Conservation (phyloP, 2,797 vertebrate genomes). For the Todus mexicanus region DNA sequence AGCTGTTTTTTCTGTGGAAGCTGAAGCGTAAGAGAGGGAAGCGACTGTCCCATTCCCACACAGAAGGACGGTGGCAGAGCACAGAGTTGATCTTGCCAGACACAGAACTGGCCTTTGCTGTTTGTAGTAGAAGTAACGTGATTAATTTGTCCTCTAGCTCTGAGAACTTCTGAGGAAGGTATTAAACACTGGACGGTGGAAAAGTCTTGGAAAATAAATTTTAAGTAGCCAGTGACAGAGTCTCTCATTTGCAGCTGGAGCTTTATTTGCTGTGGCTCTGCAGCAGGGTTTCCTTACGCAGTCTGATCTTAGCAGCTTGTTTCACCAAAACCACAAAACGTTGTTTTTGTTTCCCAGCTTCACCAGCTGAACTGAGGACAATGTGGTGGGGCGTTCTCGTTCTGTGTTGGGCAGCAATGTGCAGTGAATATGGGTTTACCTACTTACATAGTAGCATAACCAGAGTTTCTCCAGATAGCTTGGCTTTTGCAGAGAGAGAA, state of each 20-base stretch:
- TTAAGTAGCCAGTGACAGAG: neutral
- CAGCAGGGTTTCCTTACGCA: neutral
- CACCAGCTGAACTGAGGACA: neutral
- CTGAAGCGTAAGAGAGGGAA: neutral
- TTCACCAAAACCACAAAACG: neutral
- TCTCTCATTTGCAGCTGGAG: neutral
- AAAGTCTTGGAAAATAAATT: neutral
- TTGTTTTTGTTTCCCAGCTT: neutral
- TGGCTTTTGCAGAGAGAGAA: neutral
- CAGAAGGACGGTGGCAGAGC: neutral
- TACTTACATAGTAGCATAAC: neutral
- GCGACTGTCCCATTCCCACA: neutral
- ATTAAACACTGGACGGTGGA: neutral
- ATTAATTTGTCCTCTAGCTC: neutral
- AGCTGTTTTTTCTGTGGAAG: neutral
- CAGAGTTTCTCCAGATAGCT: neutral
- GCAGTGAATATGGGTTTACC: fast-evolving
- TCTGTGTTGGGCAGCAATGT: neutral
- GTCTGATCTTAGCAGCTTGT: neutral
- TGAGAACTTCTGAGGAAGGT: neutral
- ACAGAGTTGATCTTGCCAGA: neutral
- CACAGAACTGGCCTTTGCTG: neutral
- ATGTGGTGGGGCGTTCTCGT: neutral
- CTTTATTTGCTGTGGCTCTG: neutral
- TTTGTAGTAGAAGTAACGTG: neutral